Percentiles rank a stretch among this genome's conserved stretches.
Evolutionary conservation across 2,113 vertebrate genomes (phyloP).

Genomic region (Felis chaus): DNA sequence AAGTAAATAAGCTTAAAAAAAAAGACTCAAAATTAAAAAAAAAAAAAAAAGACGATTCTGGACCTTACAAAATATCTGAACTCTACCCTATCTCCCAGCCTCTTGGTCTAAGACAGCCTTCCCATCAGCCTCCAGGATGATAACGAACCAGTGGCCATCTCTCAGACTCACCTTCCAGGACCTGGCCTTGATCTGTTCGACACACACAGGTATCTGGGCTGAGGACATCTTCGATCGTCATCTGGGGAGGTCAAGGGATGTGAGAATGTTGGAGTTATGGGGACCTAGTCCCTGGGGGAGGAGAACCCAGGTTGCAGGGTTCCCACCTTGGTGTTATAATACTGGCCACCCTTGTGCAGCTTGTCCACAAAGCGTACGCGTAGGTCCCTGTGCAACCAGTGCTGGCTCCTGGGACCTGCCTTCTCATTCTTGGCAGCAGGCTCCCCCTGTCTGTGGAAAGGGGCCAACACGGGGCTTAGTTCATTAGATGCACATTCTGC

Average conservation of each 20-base stretch:
- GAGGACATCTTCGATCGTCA: conserved; percentile 92
- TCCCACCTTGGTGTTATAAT: conserved; percentile 93
- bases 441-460: conserved; percentile 35
- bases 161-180: conserved; percentile 89
- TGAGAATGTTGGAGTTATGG: neutral
- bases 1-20: too few species aligned
- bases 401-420: conserved; percentile 62
- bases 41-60: neutral
- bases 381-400: conserved; percentile 92
- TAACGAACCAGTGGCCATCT: neutral
- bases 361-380: conserved; percentile 93
- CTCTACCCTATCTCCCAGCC: neutral
- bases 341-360: conserved; percentile 89
- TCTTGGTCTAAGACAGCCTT: neutral
- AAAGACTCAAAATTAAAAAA: too few species aligned
- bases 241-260: conserved; percentile 78
- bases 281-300: neutral
- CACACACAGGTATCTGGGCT: conserved; percentile 89
- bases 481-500: neutral
- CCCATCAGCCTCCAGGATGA: neutral
- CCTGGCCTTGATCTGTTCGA: conserved; percentile 89
- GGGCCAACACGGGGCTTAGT: neutral
- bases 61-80: neutral
- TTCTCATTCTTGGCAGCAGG: conserved; percentile 66
- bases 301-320: too few species aligned